Base-by-base conservation (phyloP, 2,797 vertebrate genomes). In the Leptoclinus maculatus region DNA sequence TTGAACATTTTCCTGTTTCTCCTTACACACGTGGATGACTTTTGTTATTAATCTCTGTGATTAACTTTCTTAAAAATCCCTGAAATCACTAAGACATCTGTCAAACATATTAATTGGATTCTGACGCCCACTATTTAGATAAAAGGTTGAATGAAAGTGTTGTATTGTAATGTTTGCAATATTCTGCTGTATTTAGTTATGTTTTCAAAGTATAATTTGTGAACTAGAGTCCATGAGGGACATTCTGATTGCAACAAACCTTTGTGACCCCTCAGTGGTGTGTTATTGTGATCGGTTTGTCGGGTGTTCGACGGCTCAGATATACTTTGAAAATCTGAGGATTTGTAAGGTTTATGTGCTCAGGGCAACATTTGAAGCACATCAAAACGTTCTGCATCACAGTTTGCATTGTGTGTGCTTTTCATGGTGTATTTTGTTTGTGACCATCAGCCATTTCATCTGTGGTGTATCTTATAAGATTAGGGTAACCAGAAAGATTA, bases 261-360 rank as follows among this genome's bases (percentile, higher is more conserved):
- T 74, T 29, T 82, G 84, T 64, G 32, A 83, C 71, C 79, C 79
- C 73, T 82, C 78, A 78, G 58, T 87, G 71, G 71, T 85, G 77
- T 87, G 63, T 73, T 83, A 66, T 80, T 89, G 82, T 89, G 74
- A 91, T 89, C 84, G 86, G 45, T 83, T 84, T 89, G 68, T 86
- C 23, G 36, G 71, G 66, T 89, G 66, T 84, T 87, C 77, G 78
- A 78, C 74, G 78, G 79, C 76, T 87, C 87, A 84, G 68, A 66
- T 85, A 59, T 56, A 74, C 41, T 63, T 79, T 80, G 16, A 78
- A 84, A 83, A 63, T 78, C 23, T 49, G 75, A 76, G 34, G 76
- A 78, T 56, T 36, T 84, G 41, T 76, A 56, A 54, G 36, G 49
- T 38, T 27, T 66, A 14, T 86, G 68, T 83, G 60, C 88, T 91